Evolutionary conservation across 2,113 vertebrate genomes (phyloP).

Genomic region (Alethe diademata): DNA sequence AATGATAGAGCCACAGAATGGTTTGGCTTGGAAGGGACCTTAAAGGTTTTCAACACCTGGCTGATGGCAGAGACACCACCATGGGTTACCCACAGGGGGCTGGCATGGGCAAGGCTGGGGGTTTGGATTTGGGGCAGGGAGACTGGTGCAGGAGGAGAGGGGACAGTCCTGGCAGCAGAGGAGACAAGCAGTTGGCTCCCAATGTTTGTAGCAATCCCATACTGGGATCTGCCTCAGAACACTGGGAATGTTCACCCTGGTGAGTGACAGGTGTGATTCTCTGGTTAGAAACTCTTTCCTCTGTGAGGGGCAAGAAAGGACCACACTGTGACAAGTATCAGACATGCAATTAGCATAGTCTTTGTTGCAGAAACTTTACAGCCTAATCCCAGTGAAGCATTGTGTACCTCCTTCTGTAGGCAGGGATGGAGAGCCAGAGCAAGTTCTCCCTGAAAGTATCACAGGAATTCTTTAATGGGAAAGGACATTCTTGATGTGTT

Average conservation of each 20-base stretch:
- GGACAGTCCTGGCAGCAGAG: neutral
- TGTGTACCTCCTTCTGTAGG: neutral
- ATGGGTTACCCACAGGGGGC: neutral
- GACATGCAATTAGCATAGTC: neutral
- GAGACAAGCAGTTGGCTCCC: neutral
- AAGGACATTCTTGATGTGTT: neutral
- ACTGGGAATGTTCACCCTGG: rapidly evolving
- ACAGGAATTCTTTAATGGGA: neutral
- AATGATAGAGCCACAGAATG: neutral
- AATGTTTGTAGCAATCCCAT: neutral
- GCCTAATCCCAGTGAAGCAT: neutral
- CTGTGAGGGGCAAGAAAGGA: neutral
- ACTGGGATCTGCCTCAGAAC: neutral
- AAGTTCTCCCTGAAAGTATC: neutral
- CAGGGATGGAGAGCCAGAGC: neutral
- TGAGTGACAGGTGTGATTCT: neutral
- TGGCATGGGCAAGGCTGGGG: neutral
- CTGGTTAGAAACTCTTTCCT: neutral
- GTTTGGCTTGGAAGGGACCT: neutral
- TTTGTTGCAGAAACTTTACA: neutral
- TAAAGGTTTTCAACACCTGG: neutral
- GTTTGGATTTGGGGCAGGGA: neutral
- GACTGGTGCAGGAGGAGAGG: neutral
- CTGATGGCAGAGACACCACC: neutral
- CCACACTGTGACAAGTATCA: neutral